Conservation (phyloP, 2,797 vertebrate genomes). For the Anolis apletophallus region DNA sequence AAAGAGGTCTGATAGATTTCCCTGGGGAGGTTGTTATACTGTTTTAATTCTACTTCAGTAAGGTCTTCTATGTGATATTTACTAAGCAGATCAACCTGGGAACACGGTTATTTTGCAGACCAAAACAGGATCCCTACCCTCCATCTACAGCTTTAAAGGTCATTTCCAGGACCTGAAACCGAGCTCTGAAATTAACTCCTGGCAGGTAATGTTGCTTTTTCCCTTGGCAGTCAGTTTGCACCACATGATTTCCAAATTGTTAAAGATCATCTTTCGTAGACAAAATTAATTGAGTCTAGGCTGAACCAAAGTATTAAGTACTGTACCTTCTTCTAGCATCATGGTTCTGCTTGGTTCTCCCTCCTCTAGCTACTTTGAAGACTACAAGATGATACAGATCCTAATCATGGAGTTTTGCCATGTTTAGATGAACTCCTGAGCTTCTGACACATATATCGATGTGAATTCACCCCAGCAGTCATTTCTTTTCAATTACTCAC, state of each 20-base stretch:
- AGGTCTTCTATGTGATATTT: background rate
- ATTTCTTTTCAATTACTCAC: background rate
- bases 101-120: background rate
- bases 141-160: background rate
- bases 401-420: background rate
- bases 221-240: background rate
- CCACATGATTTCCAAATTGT: background rate
- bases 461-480: background rate
- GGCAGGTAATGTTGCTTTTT: background rate
- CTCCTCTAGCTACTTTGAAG: background rate
- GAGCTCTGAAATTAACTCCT: background rate
- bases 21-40: background rate
- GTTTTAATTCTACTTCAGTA: background rate
- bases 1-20: background rate
- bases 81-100: background rate
- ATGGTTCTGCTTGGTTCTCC: background rate
- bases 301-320: background rate
- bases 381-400: background rate
- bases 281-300: background rate
- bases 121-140: background rate
- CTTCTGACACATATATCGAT: background rate
- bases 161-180: background rate
- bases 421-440: background rate
- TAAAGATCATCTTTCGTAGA: background rate
- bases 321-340: background rate